Evolutionary conservation across 1,140 invertebrate genomes (phyloP), one percentile per base, ranked within the genome.

Genomic region (Drosophila azteca): DNA sequence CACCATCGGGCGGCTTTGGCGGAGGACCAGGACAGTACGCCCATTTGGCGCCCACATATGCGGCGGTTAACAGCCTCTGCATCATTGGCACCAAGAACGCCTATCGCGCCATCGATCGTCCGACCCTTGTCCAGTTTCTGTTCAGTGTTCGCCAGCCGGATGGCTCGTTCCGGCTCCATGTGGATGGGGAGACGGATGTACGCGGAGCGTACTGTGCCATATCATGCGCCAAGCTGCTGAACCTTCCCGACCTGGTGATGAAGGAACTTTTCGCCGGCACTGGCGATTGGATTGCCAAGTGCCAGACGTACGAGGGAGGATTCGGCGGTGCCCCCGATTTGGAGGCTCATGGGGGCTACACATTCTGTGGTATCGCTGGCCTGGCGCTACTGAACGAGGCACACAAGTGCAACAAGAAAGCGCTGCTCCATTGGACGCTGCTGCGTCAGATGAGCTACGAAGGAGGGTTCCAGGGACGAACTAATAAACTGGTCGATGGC

Each of bases 341-440:
- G 94, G 99, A 99, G 93, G 99, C 99, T 20, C 99, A 99, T 93
- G 99, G 99, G 5, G 99, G 99, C 20, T 99, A 99, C 92, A 96
- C 98, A 6, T 99, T 98, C 93, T 99, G 99, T 94, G 98, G 96
- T 8, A 93, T 99, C 43, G 97, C 98, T 49, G 94, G 96, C 3
- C 93, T 99, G 13, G 94, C 96, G 13, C 92, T 99, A 55, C 93
- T 99, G 6, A 95, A 95, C 70, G 94, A 95, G 90, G 94, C 95
- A n/a, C 92, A 96, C 65, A 93, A 96, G 29, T 97, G 96, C 92
- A 94, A 99, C 93, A 92, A 96, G 43, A 94, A 96, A 88, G 93
- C 95, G 11, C 92, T 99, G 22, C 90, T 98, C 90, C 94, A 96
- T 71, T 98, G 97, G 97, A 94, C 95, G 69, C 95, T 95, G n/a